Base-by-base conservation (phyloP, 2,888 invertebrate species). In the Xanthorhoe spadicearia region DNA sequence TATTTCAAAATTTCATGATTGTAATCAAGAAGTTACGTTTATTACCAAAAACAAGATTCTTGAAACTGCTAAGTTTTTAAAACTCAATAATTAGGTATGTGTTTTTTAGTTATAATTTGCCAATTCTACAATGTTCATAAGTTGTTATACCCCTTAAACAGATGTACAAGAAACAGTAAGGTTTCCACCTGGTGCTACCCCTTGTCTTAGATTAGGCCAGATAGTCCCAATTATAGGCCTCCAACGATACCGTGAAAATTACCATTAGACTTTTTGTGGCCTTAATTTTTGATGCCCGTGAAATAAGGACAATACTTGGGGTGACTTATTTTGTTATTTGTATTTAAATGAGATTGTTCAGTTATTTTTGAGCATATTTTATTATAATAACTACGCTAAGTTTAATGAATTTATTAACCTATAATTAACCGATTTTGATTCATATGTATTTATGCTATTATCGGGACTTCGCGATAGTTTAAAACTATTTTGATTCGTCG, bases 121-220 rank as follows among this genome's bases (percentile, higher is more conserved):
- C 74, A 64, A 35, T 13, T 79, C 77, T 81, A 76, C 61, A 70
- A 55, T 35, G 72, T 76, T 32, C 62, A n/a, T 52, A 71, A 18
- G 15, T 73, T 77, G 60, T 15, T 51, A 70, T 18, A 17, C 0
- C 77, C 63, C n/a, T 0, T 10, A 13, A 71, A 70, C 81, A 81
- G 79, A 80, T 80, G 81, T 19, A 32, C 57, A 66, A 65, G 71
- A 64, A 68, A 72, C 75, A 72, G 74, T 80, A 79, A 69, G 69
- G 76, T 65, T 53, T 71, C 63, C 75, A 75, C 72, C 75, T 72
- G 75, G 75, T 8, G 70, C 64, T 32, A 75, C 83, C 86, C 80
- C 82, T 84, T 86, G 87, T 88, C 89, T 90, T 87, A 88, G 83
- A 88, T 85, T 77, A 72, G 74, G 75, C 71, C 74, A 72, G 86